These are phyloP conservation scores for Rallus crepitans DNA, from an alignment of 2,797 vertebrate genomes.

Conservation along the genomic window DNA sequence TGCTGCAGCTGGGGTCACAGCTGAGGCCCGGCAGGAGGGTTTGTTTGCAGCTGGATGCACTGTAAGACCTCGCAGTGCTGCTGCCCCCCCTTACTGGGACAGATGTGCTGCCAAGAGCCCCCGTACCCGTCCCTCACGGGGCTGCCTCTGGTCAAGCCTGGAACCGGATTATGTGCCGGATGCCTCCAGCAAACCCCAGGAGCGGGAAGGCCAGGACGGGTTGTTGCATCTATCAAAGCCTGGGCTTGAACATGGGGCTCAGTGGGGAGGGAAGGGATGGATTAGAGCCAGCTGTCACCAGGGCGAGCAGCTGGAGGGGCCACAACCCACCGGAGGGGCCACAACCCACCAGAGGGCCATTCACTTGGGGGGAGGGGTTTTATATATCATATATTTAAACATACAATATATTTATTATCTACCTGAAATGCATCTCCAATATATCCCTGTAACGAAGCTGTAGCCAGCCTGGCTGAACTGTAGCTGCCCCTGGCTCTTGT, in stretches of 20 bases:
- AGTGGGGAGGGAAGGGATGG: neutral
- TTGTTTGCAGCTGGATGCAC: neutral
- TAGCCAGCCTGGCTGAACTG: neutral
- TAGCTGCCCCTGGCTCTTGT: neutral
- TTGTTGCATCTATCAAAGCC: neutral
- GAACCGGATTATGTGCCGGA: neutral
- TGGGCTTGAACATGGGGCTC: neutral
- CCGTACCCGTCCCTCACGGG: neutral
- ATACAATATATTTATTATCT: neutral
- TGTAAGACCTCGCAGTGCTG: neutral
- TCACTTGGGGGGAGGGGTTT: neutral
- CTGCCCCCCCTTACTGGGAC: neutral
- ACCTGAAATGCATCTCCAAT: neutral
- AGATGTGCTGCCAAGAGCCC: neutral
- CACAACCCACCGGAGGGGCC: neutral
- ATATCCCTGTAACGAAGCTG: neutral
- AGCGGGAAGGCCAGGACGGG: neutral
- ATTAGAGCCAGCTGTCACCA: neutral
- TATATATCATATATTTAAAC: neutral
- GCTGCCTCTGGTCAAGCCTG: accelerated
- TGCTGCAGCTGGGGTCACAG: neutral
- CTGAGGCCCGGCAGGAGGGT: neutral
- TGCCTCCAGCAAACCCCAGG: neutral
- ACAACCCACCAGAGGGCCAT: neutral
- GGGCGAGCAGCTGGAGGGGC: neutral